These are phyloP conservation scores for Calonectris borealis DNA, from an alignment of 2,113 vertebrate species.

Conservation along the genomic window DNA sequence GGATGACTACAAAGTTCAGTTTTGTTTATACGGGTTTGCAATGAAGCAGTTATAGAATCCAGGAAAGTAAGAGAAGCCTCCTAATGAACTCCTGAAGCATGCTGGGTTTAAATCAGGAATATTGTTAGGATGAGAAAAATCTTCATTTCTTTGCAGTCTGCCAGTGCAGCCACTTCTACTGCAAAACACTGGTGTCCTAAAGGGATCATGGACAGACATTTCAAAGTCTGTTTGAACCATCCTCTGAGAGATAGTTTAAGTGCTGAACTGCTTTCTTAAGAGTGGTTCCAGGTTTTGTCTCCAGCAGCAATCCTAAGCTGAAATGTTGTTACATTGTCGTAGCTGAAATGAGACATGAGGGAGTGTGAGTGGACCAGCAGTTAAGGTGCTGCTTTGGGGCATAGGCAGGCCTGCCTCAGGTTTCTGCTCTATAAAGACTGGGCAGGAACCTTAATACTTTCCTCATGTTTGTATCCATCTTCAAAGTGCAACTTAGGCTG, in stretches of 20 bases:
- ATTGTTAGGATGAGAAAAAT: background rate
- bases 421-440: background rate
- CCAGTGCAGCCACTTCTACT: background rate
- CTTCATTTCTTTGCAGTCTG: background rate
- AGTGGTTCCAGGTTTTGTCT: background rate
- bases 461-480: background rate
- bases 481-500: background rate
- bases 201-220: background rate
- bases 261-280: background rate
- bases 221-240: background rate
- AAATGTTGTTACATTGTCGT: background rate
- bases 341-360: background rate
- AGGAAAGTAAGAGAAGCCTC: background rate
- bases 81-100: background rate
- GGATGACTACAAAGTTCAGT: conserved; percentile 38
- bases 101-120: background rate
- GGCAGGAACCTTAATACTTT: background rate
- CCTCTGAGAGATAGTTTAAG: background rate
- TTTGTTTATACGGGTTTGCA: conserved; percentile 5
- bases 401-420: background rate
- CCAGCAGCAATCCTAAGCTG: background rate
- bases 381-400: background rate
- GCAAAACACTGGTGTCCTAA: background rate
- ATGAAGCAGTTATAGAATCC: background rate
- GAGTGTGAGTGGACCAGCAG: background rate